Conservation (phyloP, 2,113 vertebrate species). For the Callaeas wilsoni region DNA sequence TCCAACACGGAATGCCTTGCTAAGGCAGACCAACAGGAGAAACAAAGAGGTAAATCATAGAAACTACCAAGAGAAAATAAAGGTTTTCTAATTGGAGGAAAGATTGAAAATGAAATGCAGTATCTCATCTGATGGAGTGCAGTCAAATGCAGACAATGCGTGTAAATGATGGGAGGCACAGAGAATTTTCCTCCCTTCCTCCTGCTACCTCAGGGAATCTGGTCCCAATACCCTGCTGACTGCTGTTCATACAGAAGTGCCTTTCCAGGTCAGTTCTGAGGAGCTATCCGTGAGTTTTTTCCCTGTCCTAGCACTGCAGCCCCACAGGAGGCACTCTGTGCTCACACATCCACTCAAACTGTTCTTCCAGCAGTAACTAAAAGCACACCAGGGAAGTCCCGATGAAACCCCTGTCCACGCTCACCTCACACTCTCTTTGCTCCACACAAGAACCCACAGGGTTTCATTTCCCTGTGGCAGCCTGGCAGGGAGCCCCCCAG, state of each 20-base stretch:
- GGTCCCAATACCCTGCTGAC: background rate
- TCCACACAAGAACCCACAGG: background rate
- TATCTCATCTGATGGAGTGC: background rate
- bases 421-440: background rate
- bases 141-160: background rate
- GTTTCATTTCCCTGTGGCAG: background rate
- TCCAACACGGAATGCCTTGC: background rate
- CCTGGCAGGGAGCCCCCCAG: background rate
- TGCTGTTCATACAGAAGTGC: background rate
- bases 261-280: background rate
- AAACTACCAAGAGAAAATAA: background rate
- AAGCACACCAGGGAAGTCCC: background rate
- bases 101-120: background rate
- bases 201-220: background rate
- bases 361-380: background rate
- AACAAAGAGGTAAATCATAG: background rate
- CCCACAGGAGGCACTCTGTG: constrained; percentile 43
- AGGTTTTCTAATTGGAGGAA: background rate
- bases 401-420: background rate
- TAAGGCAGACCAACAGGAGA: background rate
- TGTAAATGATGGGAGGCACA: background rate
- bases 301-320: background rate
- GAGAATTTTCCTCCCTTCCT: background rate
- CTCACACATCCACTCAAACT: background rate
- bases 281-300: background rate